phyloP scores from a whole-genome alignment of 53 echinoderm and acorn worm genomes.

The Holothuria scabra region DNA sequence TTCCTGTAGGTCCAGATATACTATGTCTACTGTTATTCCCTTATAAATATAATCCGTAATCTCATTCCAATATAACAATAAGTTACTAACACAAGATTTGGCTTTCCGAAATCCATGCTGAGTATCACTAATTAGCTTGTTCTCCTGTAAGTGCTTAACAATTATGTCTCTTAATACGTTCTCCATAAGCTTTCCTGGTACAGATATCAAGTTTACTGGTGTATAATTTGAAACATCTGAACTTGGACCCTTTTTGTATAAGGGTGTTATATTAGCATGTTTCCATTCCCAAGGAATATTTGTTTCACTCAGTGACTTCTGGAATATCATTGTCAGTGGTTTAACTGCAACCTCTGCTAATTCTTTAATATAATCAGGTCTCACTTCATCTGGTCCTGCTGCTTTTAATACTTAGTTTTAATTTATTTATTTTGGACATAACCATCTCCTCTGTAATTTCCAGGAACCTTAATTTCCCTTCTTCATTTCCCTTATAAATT shows the following conservation, averaged over 20 bases:
- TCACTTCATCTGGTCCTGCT: background rate
- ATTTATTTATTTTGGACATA: background rate
- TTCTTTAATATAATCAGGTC: too few relatives aligned
- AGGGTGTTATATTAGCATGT: too few relatives aligned
- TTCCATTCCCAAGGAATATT: too few relatives aligned
- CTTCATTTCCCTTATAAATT: background rate
- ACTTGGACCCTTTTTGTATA: slow-evolving; percentile 41
- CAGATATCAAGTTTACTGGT: slow-evolving; percentile 46
- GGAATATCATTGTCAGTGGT: background rate
- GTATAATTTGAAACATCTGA: slow-evolving; percentile 48
- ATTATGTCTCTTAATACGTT: too few relatives aligned
- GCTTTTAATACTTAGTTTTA: slow-evolving; percentile 26
- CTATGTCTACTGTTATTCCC: slow-evolving; percentile 41
- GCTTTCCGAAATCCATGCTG: slow-evolving; percentile 54
- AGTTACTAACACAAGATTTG: slow-evolving; percentile 33
- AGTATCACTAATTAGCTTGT: slow-evolving; percentile 25
- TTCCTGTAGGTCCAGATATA: slow-evolving; percentile 33
- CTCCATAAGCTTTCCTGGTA: slow-evolving; percentile 33
- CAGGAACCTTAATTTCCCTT: too few relatives aligned
- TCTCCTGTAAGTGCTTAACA: slow-evolving; percentile 17
- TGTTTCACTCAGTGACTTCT: too few relatives aligned
- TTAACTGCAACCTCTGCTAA: background rate
- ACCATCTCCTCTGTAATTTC: slow-evolving; percentile 42
- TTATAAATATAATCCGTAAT: slow-evolving; percentile 33
- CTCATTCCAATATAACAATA: slow-evolving; percentile 35